A percentile compares a stretch with the other conserved stretches of the same genome.
Conservation (phyloP, 2,113 vertebrate species). For the Psilopogon haemacephalus region DNA sequence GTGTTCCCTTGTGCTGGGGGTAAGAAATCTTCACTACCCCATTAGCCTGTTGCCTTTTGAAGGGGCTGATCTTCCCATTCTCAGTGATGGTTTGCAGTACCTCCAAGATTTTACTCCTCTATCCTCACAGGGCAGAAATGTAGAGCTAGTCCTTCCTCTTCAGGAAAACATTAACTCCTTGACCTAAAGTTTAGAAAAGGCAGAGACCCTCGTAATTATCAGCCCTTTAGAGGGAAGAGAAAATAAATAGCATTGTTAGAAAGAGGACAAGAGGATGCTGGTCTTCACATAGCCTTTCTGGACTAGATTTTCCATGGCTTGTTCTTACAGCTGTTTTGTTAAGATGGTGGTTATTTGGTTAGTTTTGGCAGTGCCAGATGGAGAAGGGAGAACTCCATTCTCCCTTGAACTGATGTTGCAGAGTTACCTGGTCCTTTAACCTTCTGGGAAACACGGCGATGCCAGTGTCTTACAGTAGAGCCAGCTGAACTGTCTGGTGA, state of each 20-base stretch:
- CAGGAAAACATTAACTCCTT: background rate
- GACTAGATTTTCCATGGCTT: background rate
- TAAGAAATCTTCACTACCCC: background rate
- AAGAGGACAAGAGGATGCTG: background rate
- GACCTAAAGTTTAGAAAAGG: background rate
- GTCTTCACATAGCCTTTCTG: background rate
- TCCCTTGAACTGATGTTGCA: background rate
- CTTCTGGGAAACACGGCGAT: accelerated
- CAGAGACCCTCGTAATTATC: background rate
- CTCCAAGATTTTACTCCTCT: background rate
- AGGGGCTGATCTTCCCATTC: background rate
- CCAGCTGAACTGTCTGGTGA: background rate
- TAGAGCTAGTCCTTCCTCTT: background rate
- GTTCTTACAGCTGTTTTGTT: background rate
- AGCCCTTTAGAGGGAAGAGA: background rate
- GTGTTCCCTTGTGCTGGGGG: background rate
- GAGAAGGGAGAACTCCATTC: background rate
- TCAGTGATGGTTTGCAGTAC: background rate
- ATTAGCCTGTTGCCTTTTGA: background rate
- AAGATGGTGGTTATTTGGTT: background rate
- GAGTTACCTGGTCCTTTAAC: background rate
- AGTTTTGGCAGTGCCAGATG: background rate
- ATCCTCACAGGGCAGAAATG: background rate
- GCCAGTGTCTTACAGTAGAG: background rate
- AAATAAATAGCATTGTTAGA: background rate